Evolutionary conservation across 2,113 vertebrate genomes (phyloP), one percentile per base, ranked within the genome.

Genomic region (Spheniscus mendiculus): DNA sequence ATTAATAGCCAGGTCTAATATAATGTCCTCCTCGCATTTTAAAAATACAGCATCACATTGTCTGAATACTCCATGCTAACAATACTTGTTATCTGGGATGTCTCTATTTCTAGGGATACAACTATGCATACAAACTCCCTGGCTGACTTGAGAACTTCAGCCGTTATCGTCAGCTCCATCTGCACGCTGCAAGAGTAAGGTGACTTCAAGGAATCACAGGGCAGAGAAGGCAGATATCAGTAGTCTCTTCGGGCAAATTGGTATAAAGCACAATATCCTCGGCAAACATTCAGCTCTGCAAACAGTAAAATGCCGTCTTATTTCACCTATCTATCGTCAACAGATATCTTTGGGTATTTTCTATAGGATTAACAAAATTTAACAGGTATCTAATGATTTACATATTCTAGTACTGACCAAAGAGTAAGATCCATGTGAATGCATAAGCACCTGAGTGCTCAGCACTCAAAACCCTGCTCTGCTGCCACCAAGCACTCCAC

Each of bases 141-240:
- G 0, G 44, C 36, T 52, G 49, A 45, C 29, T 62, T 16, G 26
- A 49, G 52, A 79, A n/a, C n/a, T 42, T 65, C 27, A 78, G 63
- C 42, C 1, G 0, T 27, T 81, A 62, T 6, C 5, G 0, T 15
- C 20, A 29, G 49, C 42, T 74, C 65, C 20, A 45, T 73, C 72
- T 20, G 29, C 55, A 45, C 0, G 0, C 16, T 65, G 30, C 34
- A 53, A 49, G 47, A 67, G 42, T 32, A 82, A 89, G 73, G 70
- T 74, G 88, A 87, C 61, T 63, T 90, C 90, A 92, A 83, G 73
- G 78, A 82, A 53, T 47, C 79, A 50, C 38, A 38, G 42, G 27
- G 87, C 66, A 83, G 50, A 66, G 66, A 44, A 71, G 42, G 53
- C 21, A 70, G 55, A 49, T 15, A 17, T 45, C 58, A 32, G 65